Percentiles rank a stretch among this genome's conserved stretches.
These are phyloP conservation scores for Clarias gariepinus DNA, from an alignment of 2,113 vertebrate species.

Conservation along the genomic window DNA sequence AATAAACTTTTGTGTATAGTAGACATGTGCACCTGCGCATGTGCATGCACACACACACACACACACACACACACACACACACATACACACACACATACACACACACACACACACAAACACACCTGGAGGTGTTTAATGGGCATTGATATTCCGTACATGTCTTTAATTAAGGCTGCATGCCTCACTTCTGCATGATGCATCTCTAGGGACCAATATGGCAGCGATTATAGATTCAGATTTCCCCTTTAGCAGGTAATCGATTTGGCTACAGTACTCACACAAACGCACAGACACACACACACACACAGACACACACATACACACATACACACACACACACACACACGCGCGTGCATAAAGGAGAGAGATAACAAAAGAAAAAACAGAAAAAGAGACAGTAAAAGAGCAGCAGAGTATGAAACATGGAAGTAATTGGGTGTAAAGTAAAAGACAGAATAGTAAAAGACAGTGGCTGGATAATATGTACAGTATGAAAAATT, in stretches of 20 bases:
- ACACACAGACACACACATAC: no score
- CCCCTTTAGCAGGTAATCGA: slow-evolving; percentile 50
- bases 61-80: neutral
- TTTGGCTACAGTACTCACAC: slow-evolving; percentile 33
- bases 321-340: slow-evolving; percentile 6
- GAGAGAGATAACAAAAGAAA: neutral
- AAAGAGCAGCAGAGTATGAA: neutral
- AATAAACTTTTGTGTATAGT: no score
- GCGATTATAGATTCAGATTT: slow-evolving; percentile 56
- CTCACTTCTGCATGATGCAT: slow-evolving; percentile 44
- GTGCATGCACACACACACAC: no score
- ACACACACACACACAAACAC: slow-evolving; percentile 21
- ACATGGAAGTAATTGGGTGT: neutral
- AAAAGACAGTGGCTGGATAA: neutral
- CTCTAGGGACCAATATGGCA: slow-evolving; percentile 58
- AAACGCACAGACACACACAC: no score
- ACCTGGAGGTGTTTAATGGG: neutral
- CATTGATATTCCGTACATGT: slow-evolving; percentile 66
- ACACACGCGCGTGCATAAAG: neutral
- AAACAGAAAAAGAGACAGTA: neutral
- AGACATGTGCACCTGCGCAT: no score
- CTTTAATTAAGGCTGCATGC: slow-evolving; percentile 57
- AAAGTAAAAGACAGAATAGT: slow-evolving; percentile 39
- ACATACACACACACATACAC: slow-evolving; percentile 1
- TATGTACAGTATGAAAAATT: neutral